phyloP scores from a whole-genome alignment of 2,888 invertebrate genomes.

The Orthosia gracilis region DNA sequence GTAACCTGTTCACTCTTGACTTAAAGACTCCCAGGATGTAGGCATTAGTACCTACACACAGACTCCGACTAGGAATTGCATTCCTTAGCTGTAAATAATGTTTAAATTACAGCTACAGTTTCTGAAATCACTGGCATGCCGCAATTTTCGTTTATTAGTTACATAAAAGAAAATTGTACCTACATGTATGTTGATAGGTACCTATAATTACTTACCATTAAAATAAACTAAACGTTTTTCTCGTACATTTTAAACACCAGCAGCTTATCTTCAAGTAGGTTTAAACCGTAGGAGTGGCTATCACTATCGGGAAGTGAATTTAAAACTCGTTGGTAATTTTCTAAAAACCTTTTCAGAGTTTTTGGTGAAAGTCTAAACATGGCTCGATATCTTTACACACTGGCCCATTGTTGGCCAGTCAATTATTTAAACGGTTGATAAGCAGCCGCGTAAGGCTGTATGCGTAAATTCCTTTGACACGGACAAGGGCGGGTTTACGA shows the following conservation, averaged over 20 bases:
- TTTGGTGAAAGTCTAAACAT: slow-evolving; percentile 63
- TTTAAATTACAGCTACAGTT: background rate
- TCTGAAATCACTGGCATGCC: background rate
- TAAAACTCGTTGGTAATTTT: slow-evolving; percentile 50
- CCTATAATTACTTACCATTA: background rate
- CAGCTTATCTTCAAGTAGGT: slow-evolving; percentile 28
- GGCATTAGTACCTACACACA: too few species aligned
- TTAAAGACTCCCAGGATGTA: too few species aligned
- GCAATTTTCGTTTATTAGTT: background rate
- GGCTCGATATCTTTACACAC: slow-evolving; percentile 52
- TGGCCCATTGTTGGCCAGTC: slow-evolving; percentile 65
- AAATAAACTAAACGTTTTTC: background rate
- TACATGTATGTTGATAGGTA: background rate
- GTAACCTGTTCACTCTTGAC: too few species aligned
- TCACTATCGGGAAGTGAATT: slow-evolving; percentile 31
- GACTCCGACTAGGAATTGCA: too few species aligned
- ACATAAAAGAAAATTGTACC: background rate
- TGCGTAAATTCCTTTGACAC: slow-evolving; percentile 72
- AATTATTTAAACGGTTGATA: slow-evolving; percentile 69
- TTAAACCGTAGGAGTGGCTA: slow-evolving; percentile 19
- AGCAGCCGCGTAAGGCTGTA: slow-evolving; percentile 64
- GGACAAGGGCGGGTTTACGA: slow-evolving; percentile 69
- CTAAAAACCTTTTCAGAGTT: slow-evolving; percentile 50
- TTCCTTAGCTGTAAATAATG: too few species aligned
- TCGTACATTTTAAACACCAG: slow-evolving; percentile 10